Base-by-base conservation (phyloP, 1,140 invertebrate species). In the Parapsyche elsis region DNA sequence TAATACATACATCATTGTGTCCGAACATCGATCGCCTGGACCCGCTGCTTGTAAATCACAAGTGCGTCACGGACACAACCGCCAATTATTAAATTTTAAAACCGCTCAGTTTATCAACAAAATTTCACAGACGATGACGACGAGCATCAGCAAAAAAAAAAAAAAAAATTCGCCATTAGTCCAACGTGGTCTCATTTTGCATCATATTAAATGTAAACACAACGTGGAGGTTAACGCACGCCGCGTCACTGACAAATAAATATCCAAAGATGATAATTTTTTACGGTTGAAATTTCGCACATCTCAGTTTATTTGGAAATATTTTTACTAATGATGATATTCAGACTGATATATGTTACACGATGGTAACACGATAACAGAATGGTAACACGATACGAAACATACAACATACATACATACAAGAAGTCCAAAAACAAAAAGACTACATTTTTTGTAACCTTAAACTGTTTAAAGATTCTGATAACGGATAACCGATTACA, bases 21-120 rank as follows among this genome's bases (percentile, higher is more conserved):
- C 73, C 30, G 61, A 19, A 61, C 77, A 80, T 78, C 81, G 73
- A 73, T 77, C 81, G 70, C 44, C 26, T 38, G 5, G 44, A 53
- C 38, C 14, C 45, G 71, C 64, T n/a, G 81, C 81, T 82, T 82
- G 81, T 82, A 82, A 80, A 82, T 82, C 81, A 82, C 81, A 78
- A 78, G 70, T 24, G 73, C 24, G 75, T 61, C 61, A 26, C 78
- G 78, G 71, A 79, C 24, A 74, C 81, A 82, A 80, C 81, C 70
- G 79, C 73, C 80, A 82, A 82, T 82, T 82, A 82, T 82, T 78
- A 79, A 80, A 80, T 80, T 80, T 83, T 83, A 83, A 83, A 80
- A 78, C 81, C 81, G 76, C 81, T 82, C 79, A 78, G 81, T 82
- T 82, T 82, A 82, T 80, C 79, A 30, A 75, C 61, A 71, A 71